These are phyloP conservation scores for Euphydryas editha DNA, from an alignment of 2,888 invertebrate species.

Conservation along the genomic window DNA sequence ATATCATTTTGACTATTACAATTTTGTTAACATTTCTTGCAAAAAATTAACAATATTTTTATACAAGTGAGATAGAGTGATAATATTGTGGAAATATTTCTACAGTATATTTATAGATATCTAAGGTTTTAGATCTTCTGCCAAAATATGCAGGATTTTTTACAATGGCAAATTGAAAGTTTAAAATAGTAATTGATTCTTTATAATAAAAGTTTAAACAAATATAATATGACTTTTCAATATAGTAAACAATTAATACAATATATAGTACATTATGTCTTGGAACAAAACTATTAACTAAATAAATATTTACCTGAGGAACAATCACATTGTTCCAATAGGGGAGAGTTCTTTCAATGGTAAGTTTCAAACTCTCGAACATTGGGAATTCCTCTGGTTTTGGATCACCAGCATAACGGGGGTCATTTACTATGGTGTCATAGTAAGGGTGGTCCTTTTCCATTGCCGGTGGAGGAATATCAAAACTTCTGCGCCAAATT, in stretches of 20 bases:
- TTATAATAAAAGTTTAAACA: too few species aligned
- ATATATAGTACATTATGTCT: too few species aligned
- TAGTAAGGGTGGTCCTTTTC: constrained; percentile 89
- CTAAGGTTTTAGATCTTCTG: too few species aligned
- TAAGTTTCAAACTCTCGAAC: constrained; percentile 92
- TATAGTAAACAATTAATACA: too few species aligned
- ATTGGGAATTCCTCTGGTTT: constrained; percentile 90
- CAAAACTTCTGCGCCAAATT: constrained; percentile 93
- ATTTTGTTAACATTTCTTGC: neutral
- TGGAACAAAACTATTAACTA: neutral
- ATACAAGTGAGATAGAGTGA: neutral
- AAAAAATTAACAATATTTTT: too few species aligned
- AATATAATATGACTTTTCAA: too few species aligned
- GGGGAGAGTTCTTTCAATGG: constrained; percentile 91
- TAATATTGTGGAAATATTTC: too few species aligned
- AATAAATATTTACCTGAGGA: constrained; percentile 77
- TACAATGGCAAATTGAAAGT: too few species aligned
- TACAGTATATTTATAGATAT: too few species aligned
- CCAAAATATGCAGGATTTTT: too few species aligned
- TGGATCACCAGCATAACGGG: constrained; percentile 88
- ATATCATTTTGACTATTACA: neutral
- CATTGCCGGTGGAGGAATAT: constrained; percentile 92
- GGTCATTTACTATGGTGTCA: constrained; percentile 88
- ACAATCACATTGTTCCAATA: constrained; percentile 94
- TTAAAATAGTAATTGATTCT: too few species aligned